Evolutionary conservation across 2,888 invertebrate genomes (phyloP).

Genomic region (Quadroppia sp.): DNA sequence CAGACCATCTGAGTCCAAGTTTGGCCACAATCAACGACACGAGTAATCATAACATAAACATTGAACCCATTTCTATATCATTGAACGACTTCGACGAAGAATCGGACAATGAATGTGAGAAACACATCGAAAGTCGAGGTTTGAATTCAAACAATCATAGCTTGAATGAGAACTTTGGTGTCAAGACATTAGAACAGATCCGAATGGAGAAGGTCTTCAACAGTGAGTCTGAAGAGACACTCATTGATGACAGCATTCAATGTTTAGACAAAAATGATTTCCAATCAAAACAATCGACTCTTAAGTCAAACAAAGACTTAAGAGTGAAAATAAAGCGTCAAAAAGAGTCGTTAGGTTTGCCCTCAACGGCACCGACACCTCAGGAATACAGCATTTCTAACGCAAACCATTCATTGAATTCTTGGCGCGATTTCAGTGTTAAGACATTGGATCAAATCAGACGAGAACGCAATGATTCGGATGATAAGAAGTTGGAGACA

Average conservation of each 20-base stretch:
- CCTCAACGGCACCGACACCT: no score
- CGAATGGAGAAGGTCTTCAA: slow-evolving; percentile 67
- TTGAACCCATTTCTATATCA: slow-evolving; percentile 32
- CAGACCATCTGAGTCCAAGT: not conserved
- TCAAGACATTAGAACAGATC: slow-evolving; percentile 66
- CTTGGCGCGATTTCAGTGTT: slow-evolving; percentile 43
- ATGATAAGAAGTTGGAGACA: not conserved
- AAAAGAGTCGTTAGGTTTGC: not conserved
- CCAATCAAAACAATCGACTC: not conserved
- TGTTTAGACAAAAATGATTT: slow-evolving; percentile 3
- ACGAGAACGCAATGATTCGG: slow-evolving; percentile 44
- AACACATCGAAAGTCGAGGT: not conserved
- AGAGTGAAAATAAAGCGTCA: slow-evolving; percentile 16
- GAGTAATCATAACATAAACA: slow-evolving; percentile 12
- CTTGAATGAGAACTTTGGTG: slow-evolving; percentile 50
- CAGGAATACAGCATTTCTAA: not conserved
- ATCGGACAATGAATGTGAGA: slow-evolving; percentile 41
- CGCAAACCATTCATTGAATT: not conserved
- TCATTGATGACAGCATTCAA: slow-evolving; percentile 23
- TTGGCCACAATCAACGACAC: slow-evolving; percentile 6
- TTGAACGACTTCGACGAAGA: slow-evolving; percentile 48
- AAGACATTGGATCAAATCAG: slow-evolving; percentile 49
- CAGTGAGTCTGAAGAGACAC: slow-evolving; percentile 61
- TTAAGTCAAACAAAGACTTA: slow-evolving; percentile 32
- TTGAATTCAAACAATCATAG: not conserved